phyloP scores from a whole-genome alignment of 2,113 vertebrate species.

The Halcyon malimbica region DNA sequence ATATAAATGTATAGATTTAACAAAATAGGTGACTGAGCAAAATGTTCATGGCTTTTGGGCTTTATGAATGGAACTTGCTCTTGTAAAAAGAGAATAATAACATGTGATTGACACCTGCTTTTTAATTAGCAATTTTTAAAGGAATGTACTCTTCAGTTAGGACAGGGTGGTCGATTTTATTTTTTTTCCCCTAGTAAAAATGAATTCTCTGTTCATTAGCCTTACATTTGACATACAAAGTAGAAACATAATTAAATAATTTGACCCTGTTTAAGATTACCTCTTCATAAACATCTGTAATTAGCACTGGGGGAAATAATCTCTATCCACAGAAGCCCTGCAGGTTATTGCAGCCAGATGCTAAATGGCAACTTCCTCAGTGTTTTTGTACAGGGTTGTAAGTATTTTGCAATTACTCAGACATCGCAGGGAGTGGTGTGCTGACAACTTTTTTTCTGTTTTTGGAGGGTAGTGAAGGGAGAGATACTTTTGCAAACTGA shows the following conservation, averaged over 20 bases:
- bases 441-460: not conserved
- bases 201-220: not conserved
- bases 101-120: not conserved
- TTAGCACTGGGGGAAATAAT: not conserved
- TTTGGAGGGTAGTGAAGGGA: not conserved
- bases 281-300: not conserved
- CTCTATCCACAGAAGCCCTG: not conserved
- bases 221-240: not conserved
- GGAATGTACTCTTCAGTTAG: not conserved
- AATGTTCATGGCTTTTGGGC: not conserved
- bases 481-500: not conserved
- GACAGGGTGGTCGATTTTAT: not conserved
- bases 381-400: not conserved
- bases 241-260: conserved; percentile 4
- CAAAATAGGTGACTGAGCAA: not conserved
- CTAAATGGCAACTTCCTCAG: not conserved
- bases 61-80: not conserved
- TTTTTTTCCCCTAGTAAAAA: not conserved
- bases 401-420: not conserved
- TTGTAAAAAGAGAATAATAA: not conserved
- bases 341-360: not conserved
- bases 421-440: not conserved
- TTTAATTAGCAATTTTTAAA: not conserved
- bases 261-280: not conserved
- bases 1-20: not conserved